Base-by-base conservation (phyloP, 2,113 vertebrate genomes). In the Chionis minor region DNA sequence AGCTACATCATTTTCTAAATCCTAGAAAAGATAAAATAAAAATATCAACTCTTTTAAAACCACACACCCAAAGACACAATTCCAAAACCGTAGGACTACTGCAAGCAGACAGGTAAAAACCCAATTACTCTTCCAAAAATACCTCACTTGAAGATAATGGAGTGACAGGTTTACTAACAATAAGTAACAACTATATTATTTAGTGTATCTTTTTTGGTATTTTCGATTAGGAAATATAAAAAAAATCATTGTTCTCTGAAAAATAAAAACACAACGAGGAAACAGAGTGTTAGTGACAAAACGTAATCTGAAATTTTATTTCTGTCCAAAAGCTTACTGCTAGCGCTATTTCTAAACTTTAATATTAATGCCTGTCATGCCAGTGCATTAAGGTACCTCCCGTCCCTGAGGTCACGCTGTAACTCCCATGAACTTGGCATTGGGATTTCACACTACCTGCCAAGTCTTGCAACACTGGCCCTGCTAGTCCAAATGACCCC, bases 1-100 rank as follows among this genome's bases (percentile, higher is more conserved):
- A 88, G 97, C 99, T 42, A 86, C 90, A 95, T 99, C 99, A 96
- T 99, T 99, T 91, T 99, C 99, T 95, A 99, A 96, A 92, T 99
- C 99, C 99, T 99, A 94, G 94, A 86, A 91, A 55, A 81, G 80
- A 87, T 88, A 73, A 59, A 65, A 80, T 42, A 81, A 79, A 80
- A 51, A 69, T 6, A 87, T 63, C 7, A 78, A 75, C 6, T 2
- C 27, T 54, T 78, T 90, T 58, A 81, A 95, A 88, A 79, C 2
- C 5, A 19, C 11, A 72, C 20, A 79, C 16, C 4, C n/a, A 72
- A 71, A 81, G 8, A 12, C 35, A 80, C 17, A 73, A 12, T 66
- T 75, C 42, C 23, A 92, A 33, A 86, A 74, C 14, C 22, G 71
- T 66, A 42, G 7, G 19, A 72, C 15, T 52, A 73, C 2, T 45